A percentile compares a stretch with the other conserved stretches of the same genome.
Conservation (phyloP, 1,140 invertebrate species). For the Listronotus bonariensis region DNA sequence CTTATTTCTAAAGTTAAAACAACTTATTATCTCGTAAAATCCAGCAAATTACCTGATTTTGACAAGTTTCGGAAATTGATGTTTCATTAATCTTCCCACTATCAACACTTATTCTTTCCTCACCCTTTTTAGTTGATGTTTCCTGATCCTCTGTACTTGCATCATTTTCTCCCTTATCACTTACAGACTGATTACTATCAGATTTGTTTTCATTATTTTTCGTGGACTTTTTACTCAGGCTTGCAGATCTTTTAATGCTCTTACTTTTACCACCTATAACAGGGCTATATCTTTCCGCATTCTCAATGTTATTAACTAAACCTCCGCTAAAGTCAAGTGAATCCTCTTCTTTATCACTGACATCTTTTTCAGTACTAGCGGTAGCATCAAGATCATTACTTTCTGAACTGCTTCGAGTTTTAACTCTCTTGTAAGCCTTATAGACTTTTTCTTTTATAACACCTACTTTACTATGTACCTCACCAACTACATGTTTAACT, state of each 20-base stretch:
- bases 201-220: no score
- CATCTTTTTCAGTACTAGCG: not conserved
- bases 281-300: not conserved
- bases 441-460: slow-evolving; percentile 17
- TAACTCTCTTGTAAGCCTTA: slow-evolving; percentile 22
- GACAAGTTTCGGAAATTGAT: no score
- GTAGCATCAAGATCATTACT: not conserved
- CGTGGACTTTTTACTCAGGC: no score
- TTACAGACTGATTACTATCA: not conserved
- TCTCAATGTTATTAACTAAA: not conserved
- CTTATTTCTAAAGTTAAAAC: no score
- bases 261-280: not conserved
- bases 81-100: no score
- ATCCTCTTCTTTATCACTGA: not conserved
- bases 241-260: not conserved
- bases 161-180: not conserved
- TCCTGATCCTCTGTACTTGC: not conserved
- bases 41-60: no score
- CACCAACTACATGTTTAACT: slow-evolving; percentile 10
- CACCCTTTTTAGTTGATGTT: not conserved
- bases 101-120: no score
- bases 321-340: not conserved
- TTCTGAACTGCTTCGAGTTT: slow-evolving; percentile 2
- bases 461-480: slow-evolving; percentile 5
- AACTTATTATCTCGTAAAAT: no score